Conservation (phyloP, 2,888 invertebrate genomes). For the Epirrhoe alternata region DNA sequence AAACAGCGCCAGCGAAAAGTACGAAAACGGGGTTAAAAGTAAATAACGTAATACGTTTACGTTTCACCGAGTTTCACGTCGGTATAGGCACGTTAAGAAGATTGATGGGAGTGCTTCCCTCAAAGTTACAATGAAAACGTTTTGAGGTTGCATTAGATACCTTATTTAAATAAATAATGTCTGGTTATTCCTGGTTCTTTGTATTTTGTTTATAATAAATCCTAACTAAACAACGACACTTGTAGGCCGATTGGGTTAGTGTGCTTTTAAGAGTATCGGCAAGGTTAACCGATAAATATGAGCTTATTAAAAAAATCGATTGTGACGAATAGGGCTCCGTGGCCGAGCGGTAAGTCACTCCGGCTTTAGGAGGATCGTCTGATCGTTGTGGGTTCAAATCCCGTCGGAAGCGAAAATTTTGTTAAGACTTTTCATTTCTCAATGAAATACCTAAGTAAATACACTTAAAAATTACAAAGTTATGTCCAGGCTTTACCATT, state of each 20-base stretch:
- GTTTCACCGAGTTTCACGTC: slow-evolving; percentile 23
- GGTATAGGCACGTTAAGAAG: slow-evolving; percentile 17
- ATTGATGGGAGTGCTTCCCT: slow-evolving; percentile 31
- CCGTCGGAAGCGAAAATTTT: too few species aligned
- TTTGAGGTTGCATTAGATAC: slow-evolving; percentile 12
- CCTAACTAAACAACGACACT: background rate
- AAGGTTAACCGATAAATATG: too few species aligned
- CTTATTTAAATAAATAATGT: background rate
- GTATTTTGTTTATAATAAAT: background rate
- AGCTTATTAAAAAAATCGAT: too few species aligned
- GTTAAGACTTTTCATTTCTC: too few species aligned
- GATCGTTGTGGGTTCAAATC: too few species aligned
- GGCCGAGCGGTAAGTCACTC: too few species aligned
- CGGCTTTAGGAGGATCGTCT: too few species aligned
- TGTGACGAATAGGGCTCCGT: too few species aligned
- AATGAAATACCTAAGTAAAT: too few species aligned
- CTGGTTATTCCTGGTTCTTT: background rate
- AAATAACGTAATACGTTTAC: slow-evolving; percentile 39
- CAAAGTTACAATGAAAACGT: slow-evolving; percentile 20
- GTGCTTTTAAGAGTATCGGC: too few species aligned
- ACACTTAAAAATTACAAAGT: too few species aligned
- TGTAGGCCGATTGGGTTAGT: background rate
- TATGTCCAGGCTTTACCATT: too few species aligned
- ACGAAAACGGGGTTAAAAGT: slow-evolving; percentile 34
- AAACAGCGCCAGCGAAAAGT: slow-evolving; percentile 26